These are phyloP conservation scores for Ceratitis capitata DNA, from an alignment of 1,140 invertebrate genomes.

Conservation along the genomic window DNA sequence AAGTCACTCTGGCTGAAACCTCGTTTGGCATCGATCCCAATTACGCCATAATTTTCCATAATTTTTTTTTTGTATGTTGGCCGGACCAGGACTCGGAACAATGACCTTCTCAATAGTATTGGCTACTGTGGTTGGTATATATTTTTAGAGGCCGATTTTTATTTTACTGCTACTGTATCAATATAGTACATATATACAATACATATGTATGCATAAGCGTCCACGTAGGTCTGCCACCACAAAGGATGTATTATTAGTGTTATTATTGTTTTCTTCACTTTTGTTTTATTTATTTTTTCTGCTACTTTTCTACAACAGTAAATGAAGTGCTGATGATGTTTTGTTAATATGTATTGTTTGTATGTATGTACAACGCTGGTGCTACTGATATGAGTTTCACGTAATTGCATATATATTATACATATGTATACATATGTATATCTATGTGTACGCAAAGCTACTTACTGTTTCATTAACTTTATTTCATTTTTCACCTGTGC, in stretches of 20 bases:
- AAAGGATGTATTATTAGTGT: slow-evolving; percentile 9
- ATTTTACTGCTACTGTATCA: too few relatives aligned
- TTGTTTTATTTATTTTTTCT: neutral
- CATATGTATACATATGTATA: too few relatives aligned
- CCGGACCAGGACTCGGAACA: too few relatives aligned
- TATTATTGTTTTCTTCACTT: slow-evolving; percentile 1
- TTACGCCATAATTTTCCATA: too few relatives aligned
- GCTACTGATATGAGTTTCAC: neutral
- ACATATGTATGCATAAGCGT: neutral
- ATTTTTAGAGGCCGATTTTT: too few relatives aligned
- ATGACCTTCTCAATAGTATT: too few relatives aligned
- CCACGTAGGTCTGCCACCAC: neutral
- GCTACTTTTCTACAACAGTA: neutral
- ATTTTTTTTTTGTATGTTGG: too few relatives aligned
- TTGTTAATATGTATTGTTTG: neutral
- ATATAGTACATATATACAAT: too few relatives aligned
- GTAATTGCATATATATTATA: too few relatives aligned
- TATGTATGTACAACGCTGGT: neutral
- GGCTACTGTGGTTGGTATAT: too few relatives aligned
- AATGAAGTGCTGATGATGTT: slow-evolving; percentile 27
- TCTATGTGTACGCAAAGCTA: neutral
- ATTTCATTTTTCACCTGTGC: neutral
- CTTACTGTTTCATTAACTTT: slow-evolving; percentile 15
- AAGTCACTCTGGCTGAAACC: too few relatives aligned
- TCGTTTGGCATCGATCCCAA: too few relatives aligned